Conservation (phyloP, 2,888 invertebrate genomes). For the Opisthograptis luteolata region DNA sequence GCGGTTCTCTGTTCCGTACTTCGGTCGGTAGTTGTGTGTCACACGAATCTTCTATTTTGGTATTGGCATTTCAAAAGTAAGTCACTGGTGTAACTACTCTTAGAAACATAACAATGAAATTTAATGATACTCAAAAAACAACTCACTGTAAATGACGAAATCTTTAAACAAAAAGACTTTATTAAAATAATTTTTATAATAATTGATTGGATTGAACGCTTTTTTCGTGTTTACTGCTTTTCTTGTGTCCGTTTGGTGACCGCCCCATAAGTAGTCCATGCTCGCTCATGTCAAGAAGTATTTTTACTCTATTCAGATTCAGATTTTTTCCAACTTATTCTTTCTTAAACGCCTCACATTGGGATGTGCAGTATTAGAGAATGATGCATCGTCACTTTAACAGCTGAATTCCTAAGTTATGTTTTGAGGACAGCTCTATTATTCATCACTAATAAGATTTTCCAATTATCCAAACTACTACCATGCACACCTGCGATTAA, state of each 20-base stretch:
- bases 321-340: constrained; percentile 77
- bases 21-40: not conserved
- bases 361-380: constrained; percentile 83
- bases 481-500: constrained; percentile 35
- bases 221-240: constrained; percentile 85
- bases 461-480: constrained; percentile 68
- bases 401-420: constrained; percentile 82
- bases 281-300: constrained; percentile 80
- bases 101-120: constrained; percentile 48
- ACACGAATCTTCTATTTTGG: not conserved
- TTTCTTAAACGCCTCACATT: constrained; percentile 81
- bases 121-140: constrained; percentile 82
- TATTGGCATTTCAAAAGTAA: constrained; percentile 46
- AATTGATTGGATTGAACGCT: constrained; percentile 85
- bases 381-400: constrained; percentile 84
- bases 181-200: constrained; percentile 73
- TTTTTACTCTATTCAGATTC: constrained; percentile 78
- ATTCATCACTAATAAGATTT: constrained; percentile 80
- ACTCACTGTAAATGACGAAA: constrained; percentile 74
- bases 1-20: not conserved
- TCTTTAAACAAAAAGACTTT: constrained; percentile 66
- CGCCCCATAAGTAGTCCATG: constrained; percentile 83
- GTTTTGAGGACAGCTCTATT: constrained; percentile 83
- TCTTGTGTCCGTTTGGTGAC: constrained; percentile 86
- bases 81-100: constrained; percentile 55